Evolutionary conservation across 2,888 invertebrate species (phyloP).

Genomic region (Linyphia triangularis): DNA sequence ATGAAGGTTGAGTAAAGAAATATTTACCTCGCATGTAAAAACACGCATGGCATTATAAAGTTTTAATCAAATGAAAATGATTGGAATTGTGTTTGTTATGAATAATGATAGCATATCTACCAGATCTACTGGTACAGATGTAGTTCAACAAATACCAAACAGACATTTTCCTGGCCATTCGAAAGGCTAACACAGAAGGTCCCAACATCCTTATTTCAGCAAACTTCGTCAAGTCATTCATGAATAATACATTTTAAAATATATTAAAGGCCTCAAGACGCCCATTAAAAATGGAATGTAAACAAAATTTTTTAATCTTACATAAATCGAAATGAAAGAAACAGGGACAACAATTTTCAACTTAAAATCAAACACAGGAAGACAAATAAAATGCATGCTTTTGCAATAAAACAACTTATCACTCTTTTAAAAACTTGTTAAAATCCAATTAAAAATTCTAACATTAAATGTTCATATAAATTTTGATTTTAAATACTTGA

Average conservation of each 20-base stretch:
- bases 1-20: too few species aligned
- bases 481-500: not conserved
- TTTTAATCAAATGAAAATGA: slow-evolving; percentile 16
- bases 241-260: not conserved
- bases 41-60: not conserved
- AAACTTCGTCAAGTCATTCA: too few species aligned
- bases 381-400: not conserved
- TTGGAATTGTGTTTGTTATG: not conserved
- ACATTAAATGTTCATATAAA: not conserved
- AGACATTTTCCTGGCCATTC: too few species aligned
- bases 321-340: not conserved
- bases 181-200: too few species aligned
- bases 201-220: too few species aligned
- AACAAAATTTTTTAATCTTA: too few species aligned
- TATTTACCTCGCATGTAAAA: not conserved
- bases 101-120: not conserved
- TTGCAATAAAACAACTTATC: not conserved
- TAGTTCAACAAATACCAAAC: not conserved
- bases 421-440: not conserved
- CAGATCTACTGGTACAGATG: slow-evolving; percentile 41
- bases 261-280: not conserved
- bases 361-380: not conserved
- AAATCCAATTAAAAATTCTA: not conserved
- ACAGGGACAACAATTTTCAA: not conserved
- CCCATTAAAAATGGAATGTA: not conserved